These are phyloP conservation scores for Columba livia DNA, from an alignment of 2,113 vertebrate genomes.

Conservation along the genomic window DNA sequence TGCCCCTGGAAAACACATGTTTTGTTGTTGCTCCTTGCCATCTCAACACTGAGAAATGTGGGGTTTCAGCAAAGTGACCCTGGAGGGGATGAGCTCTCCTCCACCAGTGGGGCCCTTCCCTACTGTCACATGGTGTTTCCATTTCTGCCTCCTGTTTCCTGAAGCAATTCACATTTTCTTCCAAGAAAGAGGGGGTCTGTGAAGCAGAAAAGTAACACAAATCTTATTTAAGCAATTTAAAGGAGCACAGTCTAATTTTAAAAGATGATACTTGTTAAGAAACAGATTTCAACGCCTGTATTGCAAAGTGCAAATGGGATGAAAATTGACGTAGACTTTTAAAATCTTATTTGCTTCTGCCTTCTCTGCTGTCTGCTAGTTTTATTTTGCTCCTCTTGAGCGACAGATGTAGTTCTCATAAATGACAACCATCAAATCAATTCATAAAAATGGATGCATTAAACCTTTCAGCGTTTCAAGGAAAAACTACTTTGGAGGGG, in stretches of 20 bases:
- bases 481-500: neutral
- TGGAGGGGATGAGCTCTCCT: neutral
- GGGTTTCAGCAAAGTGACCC: neutral
- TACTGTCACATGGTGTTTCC: neutral
- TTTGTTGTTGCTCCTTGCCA: neutral
- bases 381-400: neutral
- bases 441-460: neutral
- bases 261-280: neutral
- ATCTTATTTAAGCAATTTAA: neutral
- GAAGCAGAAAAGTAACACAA: conserved; percentile 17
- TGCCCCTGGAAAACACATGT: neutral
- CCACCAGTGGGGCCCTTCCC: neutral
- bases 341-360: conserved; percentile 3
- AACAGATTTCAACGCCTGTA: neutral
- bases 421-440: neutral
- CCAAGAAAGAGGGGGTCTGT: neutral
- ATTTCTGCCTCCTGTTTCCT: conserved; percentile 28
- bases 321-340: neutral
- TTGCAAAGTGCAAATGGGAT: neutral
- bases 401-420: neutral
- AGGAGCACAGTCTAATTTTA: neutral
- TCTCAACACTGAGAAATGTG: neutral
- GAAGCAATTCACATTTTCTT: neutral
- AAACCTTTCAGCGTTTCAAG: neutral
- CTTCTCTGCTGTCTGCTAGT: neutral